These are phyloP conservation scores for Turdus rufiventris DNA, from an alignment of 2,113 vertebrate genomes.

Conservation along the genomic window DNA sequence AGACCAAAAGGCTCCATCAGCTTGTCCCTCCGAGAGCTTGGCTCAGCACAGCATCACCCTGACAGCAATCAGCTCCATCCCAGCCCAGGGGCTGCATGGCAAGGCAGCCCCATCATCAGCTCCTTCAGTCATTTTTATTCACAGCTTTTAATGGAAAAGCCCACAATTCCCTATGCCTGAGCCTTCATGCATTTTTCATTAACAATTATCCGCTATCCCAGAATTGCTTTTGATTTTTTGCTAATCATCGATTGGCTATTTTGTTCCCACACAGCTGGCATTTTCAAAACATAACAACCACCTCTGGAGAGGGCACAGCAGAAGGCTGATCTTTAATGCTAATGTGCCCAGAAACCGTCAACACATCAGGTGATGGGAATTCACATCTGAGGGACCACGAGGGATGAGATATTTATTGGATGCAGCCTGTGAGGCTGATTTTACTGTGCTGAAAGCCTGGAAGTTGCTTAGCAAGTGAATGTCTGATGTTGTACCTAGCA, in stretches of 20 bases:
- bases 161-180: slow-evolving; percentile 24
- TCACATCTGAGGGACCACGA: not conserved
- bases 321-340: slow-evolving; percentile 49
- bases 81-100: not conserved
- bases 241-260: slow-evolving; percentile 60
- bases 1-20: not conserved
- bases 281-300: slow-evolving; percentile 56
- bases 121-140: slow-evolving; percentile 32
- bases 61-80: not conserved
- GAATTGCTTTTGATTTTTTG: slow-evolving; percentile 62
- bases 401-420: not conserved
- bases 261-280: slow-evolving; percentile 65
- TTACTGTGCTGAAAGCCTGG: not conserved
- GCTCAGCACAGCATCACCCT: not conserved
- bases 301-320: slow-evolving; percentile 47
- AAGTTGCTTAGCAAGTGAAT: not conserved
- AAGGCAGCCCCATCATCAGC: not conserved
- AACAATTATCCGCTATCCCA: slow-evolving; percentile 33
- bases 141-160: slow-evolving; percentile 56
- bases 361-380: slow-evolving; percentile 35
- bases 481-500: not conserved
- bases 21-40: accelerated
- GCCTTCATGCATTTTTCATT: slow-evolving; percentile 65
- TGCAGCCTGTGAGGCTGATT: not conserved
- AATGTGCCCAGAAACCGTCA: slow-evolving; percentile 24